Conservation (phyloP, 2,113 vertebrate genomes). For the Eretmochelys imbricata region DNA sequence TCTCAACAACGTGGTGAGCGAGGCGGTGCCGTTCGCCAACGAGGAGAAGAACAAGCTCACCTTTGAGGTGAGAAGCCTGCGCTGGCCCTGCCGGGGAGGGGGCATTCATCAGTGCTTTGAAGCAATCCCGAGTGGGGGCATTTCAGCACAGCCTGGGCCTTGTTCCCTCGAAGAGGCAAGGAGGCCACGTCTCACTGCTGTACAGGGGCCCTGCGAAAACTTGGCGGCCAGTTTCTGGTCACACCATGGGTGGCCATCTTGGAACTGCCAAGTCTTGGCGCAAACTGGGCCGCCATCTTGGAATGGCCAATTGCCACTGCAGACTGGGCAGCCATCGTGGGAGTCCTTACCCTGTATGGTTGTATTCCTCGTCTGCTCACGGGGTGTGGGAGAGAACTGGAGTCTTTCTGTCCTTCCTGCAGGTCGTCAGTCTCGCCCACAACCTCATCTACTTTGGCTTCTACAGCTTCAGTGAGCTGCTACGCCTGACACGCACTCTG, state of each 20-base stretch:
- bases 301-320: not conserved
- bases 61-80: constrained; percentile 84
- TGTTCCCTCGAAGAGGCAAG: not conserved
- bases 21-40: constrained; percentile 93
- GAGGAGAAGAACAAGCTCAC: constrained; percentile 99
- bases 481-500: constrained; percentile 93
- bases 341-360: rapidly evolving
- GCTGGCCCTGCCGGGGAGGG: not conserved
- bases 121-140: not conserved
- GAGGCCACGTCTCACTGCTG: not conserved
- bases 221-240: not conserved
- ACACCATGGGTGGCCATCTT: not conserved
- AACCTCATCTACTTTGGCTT: constrained; percentile 99
- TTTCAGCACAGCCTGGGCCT: not conserved
- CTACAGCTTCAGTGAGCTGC: constrained; percentile 97
- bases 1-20: constrained; percentile 94
- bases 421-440: constrained; percentile 96
- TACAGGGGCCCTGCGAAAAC: not conserved
- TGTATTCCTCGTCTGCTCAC: not conserved
- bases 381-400: rapidly evolving
- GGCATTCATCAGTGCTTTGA: not conserved
- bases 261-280: not conserved
- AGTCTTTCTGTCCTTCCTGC: constrained; percentile 33
- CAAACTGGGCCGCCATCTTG: not conserved
- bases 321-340: rapidly evolving